Evolutionary conservation across 2,797 vertebrate genomes (phyloP), one percentile per base, ranked within the genome.

Genomic region (Gobionotothen gibberifrons): DNA sequence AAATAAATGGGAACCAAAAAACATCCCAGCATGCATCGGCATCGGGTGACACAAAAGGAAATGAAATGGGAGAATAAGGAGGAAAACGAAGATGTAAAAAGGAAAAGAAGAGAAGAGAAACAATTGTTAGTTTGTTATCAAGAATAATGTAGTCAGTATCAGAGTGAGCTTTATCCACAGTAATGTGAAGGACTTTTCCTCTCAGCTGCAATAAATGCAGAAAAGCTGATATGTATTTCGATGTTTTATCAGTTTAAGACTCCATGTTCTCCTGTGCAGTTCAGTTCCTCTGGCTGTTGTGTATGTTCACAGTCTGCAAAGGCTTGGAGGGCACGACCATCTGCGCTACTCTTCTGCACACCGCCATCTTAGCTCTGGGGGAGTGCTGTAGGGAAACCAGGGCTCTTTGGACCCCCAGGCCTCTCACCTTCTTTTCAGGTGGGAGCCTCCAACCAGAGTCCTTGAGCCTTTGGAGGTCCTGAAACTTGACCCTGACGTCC

Each of bases 401-500:
- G 74, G 81, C 86, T 36, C 81, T 76, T 62, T 72, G 78, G 57
- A 84, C 67, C 78, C 74, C 79, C 3, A 5, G 51, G 76, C 78
- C 49, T 83, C 94, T 95, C 93, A 97, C 97, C 97, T 98, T 97
- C 93, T 96, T 96, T 93, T 99, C 97, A 74, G 96, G 88, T 74
- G 96, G 92, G 42, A 97, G 94, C 93, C 97, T 98, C 98, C 98
- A 99, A 83, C 95, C 97, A 0, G 96, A 98, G 93, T 97, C 97
- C 93, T 98, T 99, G 82, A 99, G 94, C 91, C 97, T 95, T 93
- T 98, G 97, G 77, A 99, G 96, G 93, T 99, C 97, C 74, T 97
- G 95, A 52, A 99, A 99, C 93, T 97, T 99, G 92, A 98, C 95
- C 89, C 97, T 96, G 85, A 99, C 92, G 0, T 99, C 98, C 91